Conservation (phyloP, 2,113 vertebrate genomes). For the Scomber colias region DNA sequence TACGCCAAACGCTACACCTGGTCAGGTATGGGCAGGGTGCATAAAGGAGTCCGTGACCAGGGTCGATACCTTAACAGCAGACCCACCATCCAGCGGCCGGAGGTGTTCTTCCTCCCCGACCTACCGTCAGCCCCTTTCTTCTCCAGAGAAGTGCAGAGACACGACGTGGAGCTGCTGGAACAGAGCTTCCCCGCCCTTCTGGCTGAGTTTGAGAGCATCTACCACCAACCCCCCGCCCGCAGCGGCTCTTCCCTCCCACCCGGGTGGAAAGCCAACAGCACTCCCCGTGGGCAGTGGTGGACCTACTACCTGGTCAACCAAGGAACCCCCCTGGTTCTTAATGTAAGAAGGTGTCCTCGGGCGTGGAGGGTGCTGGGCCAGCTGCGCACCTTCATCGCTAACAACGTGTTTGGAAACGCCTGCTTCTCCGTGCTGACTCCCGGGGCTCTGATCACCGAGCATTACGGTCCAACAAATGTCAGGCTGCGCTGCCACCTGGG, state of each 20-base stretch:
- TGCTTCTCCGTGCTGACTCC: constrained; percentile 96
- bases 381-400: constrained; percentile 97
- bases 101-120: constrained; percentile 97
- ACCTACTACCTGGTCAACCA: constrained; percentile 98
- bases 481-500: constrained; percentile 96
- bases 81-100: constrained; percentile 95
- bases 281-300: constrained; percentile 95
- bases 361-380: constrained; percentile 95
- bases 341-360: constrained; percentile 95
- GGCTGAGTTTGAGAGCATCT: constrained; percentile 94
- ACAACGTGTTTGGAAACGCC: constrained; percentile 98
- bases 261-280: constrained; percentile 95
- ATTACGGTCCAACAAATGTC: constrained; percentile 97
- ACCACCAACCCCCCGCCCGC: constrained; percentile 90
- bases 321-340: constrained; percentile 93
- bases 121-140: constrained; percentile 94
- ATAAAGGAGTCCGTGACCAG: constrained; percentile 96
- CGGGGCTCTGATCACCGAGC: constrained; percentile 92
- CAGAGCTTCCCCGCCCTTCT: constrained; percentile 94
- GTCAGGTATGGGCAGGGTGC: constrained; percentile 98
- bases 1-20: constrained; percentile 99
- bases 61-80: constrained; percentile 91
- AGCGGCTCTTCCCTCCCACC: constrained; percentile 91
- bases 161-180: constrained; percentile 96
- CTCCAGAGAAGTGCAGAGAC: constrained; percentile 95